Base-by-base conservation (phyloP, 1,140 invertebrate species). In the Calephelis virginiensis region DNA sequence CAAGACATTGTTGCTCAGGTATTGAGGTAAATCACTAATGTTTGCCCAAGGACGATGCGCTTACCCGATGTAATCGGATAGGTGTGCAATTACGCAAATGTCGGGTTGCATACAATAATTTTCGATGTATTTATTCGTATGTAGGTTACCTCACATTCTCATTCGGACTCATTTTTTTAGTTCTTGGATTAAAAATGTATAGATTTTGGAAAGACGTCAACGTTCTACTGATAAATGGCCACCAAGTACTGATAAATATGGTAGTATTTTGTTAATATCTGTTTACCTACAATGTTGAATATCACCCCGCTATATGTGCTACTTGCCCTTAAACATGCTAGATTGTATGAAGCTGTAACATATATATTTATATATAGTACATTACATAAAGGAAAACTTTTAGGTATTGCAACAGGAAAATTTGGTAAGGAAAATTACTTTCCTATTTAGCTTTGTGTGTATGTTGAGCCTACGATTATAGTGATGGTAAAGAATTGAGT, bases 381-480 rank as follows among this genome's bases (percentile, higher is more conserved):
- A 17, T 37, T 56, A 56, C 10, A 56, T 37, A 37, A 56, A 56
- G 14, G 17, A 56, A 56, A 56, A 56, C 50, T 56, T 37, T 56
- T 56, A 56, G 50, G 50, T 53, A 53, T 53, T 53, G 50, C 50
- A 56, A 56, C 50, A 56, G 50, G 50, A 56, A 11, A 56, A 28
- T 56, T 56, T 56, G 28, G 53, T 56, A 56, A 56, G 53, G 53
- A 56, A 37, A 56, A 28, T 8, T 28, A 11, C 12, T 37, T 56
- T 56, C 53, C 53, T 56, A 56, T 56, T 43, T 56, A 9, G 53
- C 53, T 56, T 56, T 56, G 17, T 17, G 53, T 56, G 53, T 56
- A 28, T 56, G 10, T 56, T 56, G 6, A 8, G 53, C 53, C 28
- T 28, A 17, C 12, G 12, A 28, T 17, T 56, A 28, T 56, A 28